Evolutionary conservation across 2,113 vertebrate species (phyloP), one percentile per base, ranked within the genome.

Genomic region (Archocentrus centrarchus): DNA sequence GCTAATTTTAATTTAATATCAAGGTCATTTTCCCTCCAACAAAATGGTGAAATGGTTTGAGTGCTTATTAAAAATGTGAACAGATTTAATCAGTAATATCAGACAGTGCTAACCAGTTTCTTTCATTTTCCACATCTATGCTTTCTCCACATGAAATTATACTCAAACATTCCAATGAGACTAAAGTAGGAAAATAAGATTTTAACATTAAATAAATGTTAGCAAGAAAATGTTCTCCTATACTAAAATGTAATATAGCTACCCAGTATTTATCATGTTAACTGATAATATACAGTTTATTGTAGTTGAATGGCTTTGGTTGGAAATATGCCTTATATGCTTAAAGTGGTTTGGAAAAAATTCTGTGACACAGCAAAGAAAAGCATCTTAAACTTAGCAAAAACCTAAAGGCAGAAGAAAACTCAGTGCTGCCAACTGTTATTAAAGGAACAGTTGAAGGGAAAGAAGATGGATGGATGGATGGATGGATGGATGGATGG

Each of bases 41-140:
- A 75, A 75, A 86, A 59, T 79, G 11, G 24, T 81, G 7, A 70
- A 76, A 85, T 77, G 62, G 20, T 83, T 44, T 78, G 76, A 81
- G 68, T 75, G 55, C 62, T 83, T 41, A 85, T 85, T 84, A 86
- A 84, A 75, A 81, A 47, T 79, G 13, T 57, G 78, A 79, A 20
- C 32, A 59, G 62, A 83, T 82, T 79, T 68, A 79, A 75, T 86
- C 57, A 79, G 50, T 73, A 63, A 77, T 63, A 73, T 59, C 44
- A 77, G 30, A 79, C 37, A 63, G 50, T 0, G 3, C 37, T 53
- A 83, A 79, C 63, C 55, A 22, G 73, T 78, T 59, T n/a, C 5
- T 55, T 73, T 55, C 47, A 55, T 59, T 77, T 77, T 24, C 2
- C 44, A 68, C 11, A 5, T 61, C 24, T 79, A 6, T 62, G 30